Evolutionary conservation across 2,888 invertebrate species (phyloP).

Genomic region (Pseudeuparius sepicola): DNA sequence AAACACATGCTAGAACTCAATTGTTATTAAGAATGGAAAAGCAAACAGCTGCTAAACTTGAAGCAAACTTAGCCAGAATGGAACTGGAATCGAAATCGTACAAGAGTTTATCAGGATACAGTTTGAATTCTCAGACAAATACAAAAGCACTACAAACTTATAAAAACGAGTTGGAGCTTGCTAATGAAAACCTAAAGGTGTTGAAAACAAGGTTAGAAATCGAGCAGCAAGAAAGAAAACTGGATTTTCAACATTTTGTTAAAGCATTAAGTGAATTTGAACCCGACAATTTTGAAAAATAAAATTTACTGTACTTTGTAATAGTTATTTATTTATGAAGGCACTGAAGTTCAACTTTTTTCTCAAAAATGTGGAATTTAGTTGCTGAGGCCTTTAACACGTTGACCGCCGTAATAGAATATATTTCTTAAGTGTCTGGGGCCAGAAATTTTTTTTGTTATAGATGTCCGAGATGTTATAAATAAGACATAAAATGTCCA

Average conservation of each 20-base stretch:
- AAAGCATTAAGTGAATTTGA: too few species aligned
- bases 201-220: conserved; percentile 53
- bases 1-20: conserved; percentile 33
- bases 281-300: too few species aligned
- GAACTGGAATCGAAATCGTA: conserved; percentile 45
- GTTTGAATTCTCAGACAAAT: conserved; percentile 7
- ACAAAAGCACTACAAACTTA: conserved; percentile 13
- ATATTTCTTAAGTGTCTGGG: too few species aligned
- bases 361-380: too few species aligned
- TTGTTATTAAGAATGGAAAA: conserved; percentile 39
- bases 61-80: conserved; percentile 44
- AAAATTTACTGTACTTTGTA: too few species aligned
- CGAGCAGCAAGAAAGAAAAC: conserved; percentile 51
- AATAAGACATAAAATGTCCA: too few species aligned
- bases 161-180: conserved; percentile 45
- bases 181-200: conserved; percentile 56
- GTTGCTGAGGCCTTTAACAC: too few species aligned
- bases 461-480: too few species aligned
- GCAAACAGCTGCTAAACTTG: conserved; percentile 48
- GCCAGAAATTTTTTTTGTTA: too few species aligned
- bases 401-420: too few species aligned
- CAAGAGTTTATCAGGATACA: conserved; percentile 15
- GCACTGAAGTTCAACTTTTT: too few species aligned
- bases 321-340: too few species aligned
- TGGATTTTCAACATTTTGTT: conserved; percentile 45